Conservation (phyloP, 2,888 invertebrate genomes). For the Lasioglossum calceatum region DNA sequence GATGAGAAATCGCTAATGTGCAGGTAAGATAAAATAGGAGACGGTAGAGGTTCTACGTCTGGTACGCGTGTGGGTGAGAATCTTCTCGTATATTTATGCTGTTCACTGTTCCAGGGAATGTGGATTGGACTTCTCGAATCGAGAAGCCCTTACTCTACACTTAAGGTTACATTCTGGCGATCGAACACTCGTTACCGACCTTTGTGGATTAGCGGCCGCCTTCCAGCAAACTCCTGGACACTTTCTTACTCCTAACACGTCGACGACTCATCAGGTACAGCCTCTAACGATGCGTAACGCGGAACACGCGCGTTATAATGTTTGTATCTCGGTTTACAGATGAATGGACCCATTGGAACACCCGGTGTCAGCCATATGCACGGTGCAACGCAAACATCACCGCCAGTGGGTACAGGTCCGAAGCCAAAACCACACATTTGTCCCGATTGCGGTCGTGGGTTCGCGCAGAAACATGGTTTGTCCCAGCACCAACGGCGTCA, state of each 20-base stretch:
- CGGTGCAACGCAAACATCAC: slow-evolving; percentile 83
- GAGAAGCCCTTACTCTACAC: slow-evolving; percentile 92
- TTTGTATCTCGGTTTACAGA: slow-evolving; percentile 72
- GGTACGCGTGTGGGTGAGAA: background rate
- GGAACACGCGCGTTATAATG: slow-evolving; percentile 23
- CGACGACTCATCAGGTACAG: slow-evolving; percentile 81
- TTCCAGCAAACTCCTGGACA: slow-evolving; percentile 88
- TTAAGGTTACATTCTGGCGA: slow-evolving; percentile 93
- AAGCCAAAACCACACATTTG: slow-evolving; percentile 92
- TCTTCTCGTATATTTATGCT: background rate
- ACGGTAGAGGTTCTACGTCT: background rate
- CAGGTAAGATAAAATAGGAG: slow-evolving; percentile 82
- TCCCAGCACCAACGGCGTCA: slow-evolving; percentile 92
- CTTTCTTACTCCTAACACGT: slow-evolving; percentile 84
- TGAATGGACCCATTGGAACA: slow-evolving; percentile 82
- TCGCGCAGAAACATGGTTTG: slow-evolving; percentile 93
- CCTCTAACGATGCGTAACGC: background rate
- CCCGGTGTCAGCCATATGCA: slow-evolving; percentile 83
- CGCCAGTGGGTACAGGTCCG: slow-evolving; percentile 81
- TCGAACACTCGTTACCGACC: slow-evolving; percentile 91
- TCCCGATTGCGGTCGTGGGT: slow-evolving; percentile 92
- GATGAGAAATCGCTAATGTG: slow-evolving; percentile 83
- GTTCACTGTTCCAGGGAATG: slow-evolving; percentile 85
- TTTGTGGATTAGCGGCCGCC: slow-evolving; percentile 92
- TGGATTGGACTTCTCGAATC: slow-evolving; percentile 88